A percentile compares a stretch with the other conserved stretches of the same genome.
Conservation (phyloP, 2,797 vertebrate genomes). For the Crypturellus tataupa region DNA sequence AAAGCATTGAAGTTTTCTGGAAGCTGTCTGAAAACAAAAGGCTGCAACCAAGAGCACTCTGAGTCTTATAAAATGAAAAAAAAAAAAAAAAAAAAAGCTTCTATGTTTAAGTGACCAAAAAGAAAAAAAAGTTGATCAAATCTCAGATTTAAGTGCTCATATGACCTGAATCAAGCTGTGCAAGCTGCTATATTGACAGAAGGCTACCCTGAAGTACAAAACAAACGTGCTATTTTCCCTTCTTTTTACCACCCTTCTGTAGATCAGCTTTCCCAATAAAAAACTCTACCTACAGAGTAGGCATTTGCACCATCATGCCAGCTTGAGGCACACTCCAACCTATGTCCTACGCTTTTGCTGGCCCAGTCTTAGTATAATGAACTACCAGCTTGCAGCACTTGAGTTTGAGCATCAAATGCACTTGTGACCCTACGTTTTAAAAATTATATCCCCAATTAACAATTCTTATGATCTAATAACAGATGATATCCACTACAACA, state of each 20-base stretch:
- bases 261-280: not conserved
- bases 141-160: rapidly evolving
- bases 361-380: no score
- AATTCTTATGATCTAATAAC: not conserved
- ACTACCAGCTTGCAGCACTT: not conserved
- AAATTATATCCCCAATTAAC: not conserved
- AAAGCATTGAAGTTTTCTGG: not conserved
- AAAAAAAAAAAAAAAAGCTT: not conserved
- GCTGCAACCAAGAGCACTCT: not conserved
- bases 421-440: not conserved
- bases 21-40: not conserved
- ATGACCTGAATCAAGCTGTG: not conserved
- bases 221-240: not conserved
- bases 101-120: not conserved
- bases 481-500: not conserved
- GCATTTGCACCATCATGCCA: rapidly evolving
- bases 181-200: not conserved
- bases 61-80: not conserved
- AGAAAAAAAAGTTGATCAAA: not conserved
- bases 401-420: rapidly evolving
- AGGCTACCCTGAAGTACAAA: no score
- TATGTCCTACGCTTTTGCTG: rapidly evolving
- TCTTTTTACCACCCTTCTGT: no score
- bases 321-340: rapidly evolving
- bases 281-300: not conserved